Evolutionary conservation across 2,113 vertebrate genomes (phyloP).

Genomic region (Tupaia chinensis): DNA sequence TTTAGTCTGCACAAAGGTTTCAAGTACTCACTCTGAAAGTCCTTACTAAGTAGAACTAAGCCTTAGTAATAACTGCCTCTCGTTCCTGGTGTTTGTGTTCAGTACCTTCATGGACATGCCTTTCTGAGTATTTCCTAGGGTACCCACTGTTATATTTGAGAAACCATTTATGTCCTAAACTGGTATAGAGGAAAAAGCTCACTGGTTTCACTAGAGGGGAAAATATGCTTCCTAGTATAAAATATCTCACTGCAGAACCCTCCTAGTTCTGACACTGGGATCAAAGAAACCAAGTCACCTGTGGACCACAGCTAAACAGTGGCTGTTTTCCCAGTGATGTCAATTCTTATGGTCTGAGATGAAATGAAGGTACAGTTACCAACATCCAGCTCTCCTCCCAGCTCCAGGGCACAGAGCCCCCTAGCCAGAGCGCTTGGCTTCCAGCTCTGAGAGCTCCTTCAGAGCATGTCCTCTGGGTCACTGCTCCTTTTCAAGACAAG

Average conservation of each 20-base stretch:
- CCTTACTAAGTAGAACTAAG: background rate
- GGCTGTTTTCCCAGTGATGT: background rate
- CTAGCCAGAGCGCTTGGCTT: slow-evolving; percentile 47
- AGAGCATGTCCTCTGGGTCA: background rate
- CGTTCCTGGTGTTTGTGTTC: background rate
- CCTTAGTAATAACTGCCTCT: slow-evolving; percentile 37
- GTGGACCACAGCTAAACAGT: slow-evolving; percentile 59
- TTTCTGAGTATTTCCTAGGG: slow-evolving; percentile 48
- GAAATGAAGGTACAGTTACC: slow-evolving; percentile 72
- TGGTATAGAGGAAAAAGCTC: background rate
- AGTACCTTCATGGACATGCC: background rate
- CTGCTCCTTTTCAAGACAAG: background rate
- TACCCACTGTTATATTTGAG: background rate
- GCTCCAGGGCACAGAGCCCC: background rate
- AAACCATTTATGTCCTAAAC: slow-evolving; percentile 10
- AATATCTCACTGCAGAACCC: background rate
- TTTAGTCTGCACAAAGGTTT: background rate
- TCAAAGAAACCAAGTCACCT: slow-evolving; percentile 41
- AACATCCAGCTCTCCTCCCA: background rate
- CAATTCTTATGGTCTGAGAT: slow-evolving; percentile 45
- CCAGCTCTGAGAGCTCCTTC: background rate
- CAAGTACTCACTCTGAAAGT: background rate
- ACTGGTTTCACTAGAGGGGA: slow-evolving; percentile 1
- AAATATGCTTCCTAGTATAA: slow-evolving; percentile 3
- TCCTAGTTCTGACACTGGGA: background rate